Base-by-base conservation (phyloP, 1,140 invertebrate genomes). In the Paralvinella palmiformis region DNA sequence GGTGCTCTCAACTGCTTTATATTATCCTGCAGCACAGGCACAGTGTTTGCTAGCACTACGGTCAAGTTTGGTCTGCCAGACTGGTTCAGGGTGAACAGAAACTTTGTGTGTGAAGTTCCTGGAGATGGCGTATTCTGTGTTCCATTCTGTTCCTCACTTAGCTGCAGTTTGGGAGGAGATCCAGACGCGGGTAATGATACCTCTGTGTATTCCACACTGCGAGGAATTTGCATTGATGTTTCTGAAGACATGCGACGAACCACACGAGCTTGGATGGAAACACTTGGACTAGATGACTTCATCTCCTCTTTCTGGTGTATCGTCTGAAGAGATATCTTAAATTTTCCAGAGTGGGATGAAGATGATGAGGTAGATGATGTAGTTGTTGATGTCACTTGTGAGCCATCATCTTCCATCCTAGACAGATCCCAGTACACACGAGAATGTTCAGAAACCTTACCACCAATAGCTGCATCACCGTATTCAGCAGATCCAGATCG, bases 1-100 rank as follows among this genome's bases (percentile, higher is more conserved):
- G 56, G 61, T 22, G 64, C 53, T 44, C 68, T 69, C 33, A 77
- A 48, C 13, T 68, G 45, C 29, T 65, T 48, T n/a, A 78, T 79
- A 41, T 72, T 61, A 7, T 72, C 69, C 53, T 74, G 71, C 45
- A 79, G 63, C 50, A 56, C 53, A 4, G 62, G 62, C 10, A 57
- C 48, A 17, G 62, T 52, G 24, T 22, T 63, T 33, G 50, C 50
- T 10, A 63, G 53, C 17, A 36, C 57, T 4, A 63, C 37, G 24
- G 52, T 63, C 31, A 63, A 32, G 32, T 63, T 63, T 27, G 62
- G 33, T 27, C 36, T 63, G 13, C 27, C 24, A 3, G 24, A 33
- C 50, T 63, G 50, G 33, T 57, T 37, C 29, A 59, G 41, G 0
- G 32, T 63, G 33, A 36, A 56, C 22, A 31, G 58, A n/a, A 41